phyloP scores from a whole-genome alignment of 1,140 invertebrate genomes.

The Marisa cornuarietis region DNA sequence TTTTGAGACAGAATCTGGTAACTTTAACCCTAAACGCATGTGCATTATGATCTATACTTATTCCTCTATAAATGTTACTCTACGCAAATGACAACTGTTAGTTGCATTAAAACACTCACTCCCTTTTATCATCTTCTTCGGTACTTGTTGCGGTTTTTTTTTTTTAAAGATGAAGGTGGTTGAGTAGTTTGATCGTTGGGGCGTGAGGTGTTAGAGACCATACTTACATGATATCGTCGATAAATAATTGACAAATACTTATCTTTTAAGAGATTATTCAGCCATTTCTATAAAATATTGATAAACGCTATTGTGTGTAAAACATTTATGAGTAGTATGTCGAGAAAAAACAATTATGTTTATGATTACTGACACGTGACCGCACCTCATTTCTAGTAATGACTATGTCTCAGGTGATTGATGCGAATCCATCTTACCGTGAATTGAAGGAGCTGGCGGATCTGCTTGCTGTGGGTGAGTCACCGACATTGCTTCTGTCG shows the following conservation, averaged over 20 bases:
- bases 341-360: neutral
- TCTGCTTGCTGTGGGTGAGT: conserved; percentile 6
- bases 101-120: too few relatives aligned
- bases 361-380: neutral
- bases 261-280: neutral
- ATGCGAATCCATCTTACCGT: conserved; percentile 2
- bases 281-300: neutral
- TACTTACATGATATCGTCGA: neutral
- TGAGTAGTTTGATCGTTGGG: too few relatives aligned
- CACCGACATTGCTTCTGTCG: too few relatives aligned
- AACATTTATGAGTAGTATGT: neutral
- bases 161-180: too few relatives aligned
- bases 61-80: too few relatives aligned
- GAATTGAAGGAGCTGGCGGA: conserved; percentile 1
- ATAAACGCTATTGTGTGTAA: neutral
- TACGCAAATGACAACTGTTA: too few relatives aligned
- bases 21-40: too few relatives aligned
- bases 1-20: too few relatives aligned
- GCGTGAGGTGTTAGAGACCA: too few relatives aligned
- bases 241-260: neutral
- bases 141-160: too few relatives aligned
- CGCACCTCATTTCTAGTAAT: neutral
- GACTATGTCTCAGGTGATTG: neutral
- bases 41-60: too few relatives aligned
- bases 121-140: too few relatives aligned